Evolutionary conservation across 2,888 invertebrate species (phyloP).

Genomic region (Aproaerema taeniolella): DNA sequence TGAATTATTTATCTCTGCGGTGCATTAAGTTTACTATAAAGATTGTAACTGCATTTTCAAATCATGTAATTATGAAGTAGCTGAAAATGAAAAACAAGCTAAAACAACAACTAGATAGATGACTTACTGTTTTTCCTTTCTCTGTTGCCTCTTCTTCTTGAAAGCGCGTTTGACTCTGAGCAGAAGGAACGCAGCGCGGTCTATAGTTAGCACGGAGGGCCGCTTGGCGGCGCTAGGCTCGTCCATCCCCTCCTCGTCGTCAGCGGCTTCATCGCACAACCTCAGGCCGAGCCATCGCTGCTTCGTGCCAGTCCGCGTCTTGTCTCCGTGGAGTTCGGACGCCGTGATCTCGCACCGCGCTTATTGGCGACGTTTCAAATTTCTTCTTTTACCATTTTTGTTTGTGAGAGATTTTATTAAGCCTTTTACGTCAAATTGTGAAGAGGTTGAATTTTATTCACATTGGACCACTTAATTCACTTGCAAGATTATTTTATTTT

Average conservation of each 20-base stretch:
- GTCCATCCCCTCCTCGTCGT: conserved; percentile 63
- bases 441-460: background rate
- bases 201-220: conserved; percentile 87
- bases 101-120: too few relatives aligned
- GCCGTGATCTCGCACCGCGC: conserved; percentile 6
- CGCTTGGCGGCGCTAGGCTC: conserved; percentile 71
- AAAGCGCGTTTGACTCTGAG: conserved; percentile 93
- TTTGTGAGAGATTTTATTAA: background rate
- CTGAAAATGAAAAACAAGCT: too few relatives aligned
- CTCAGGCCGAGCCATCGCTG: conserved; percentile 75
- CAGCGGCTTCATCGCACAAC: conserved; percentile 70
- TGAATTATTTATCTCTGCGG: too few relatives aligned
- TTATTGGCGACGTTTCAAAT: background rate
- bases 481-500: too few relatives aligned
- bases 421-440: background rate
- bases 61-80: too few relatives aligned
- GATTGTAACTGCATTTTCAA: too few relatives aligned
- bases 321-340: conserved; percentile 32
- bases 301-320: conserved; percentile 60
- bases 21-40: too few relatives aligned
- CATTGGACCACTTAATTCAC: too few relatives aligned
- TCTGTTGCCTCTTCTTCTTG: conserved; percentile 91
- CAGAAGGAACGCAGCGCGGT: conserved; percentile 92
- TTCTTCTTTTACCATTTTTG: too few relatives aligned
- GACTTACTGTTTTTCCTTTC: conserved; percentile 91